Base-by-base conservation (phyloP, 30 jellyfish, hydroid and myxozoan species). In the Hydra vulgaris region DNA sequence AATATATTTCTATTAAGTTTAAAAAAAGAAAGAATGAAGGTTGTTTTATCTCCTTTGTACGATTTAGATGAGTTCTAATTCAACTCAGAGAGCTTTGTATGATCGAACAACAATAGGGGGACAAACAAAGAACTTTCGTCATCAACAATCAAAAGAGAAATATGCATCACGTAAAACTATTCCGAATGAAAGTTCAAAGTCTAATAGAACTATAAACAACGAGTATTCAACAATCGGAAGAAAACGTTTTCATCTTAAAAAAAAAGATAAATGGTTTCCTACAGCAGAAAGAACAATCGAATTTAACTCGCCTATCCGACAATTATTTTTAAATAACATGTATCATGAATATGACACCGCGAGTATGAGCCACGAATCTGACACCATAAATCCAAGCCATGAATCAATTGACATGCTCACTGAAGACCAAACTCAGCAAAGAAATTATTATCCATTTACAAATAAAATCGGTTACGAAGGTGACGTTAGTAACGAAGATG, bases 71-170 rank as follows among this genome's bases (percentile, higher is more conserved):
- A n/a, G n/a, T n/a, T n/a, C n/a, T n/a, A 40, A 40, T 40, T 40
- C 61, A 5, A 40, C 61, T 75, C 83, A 75, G 26, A 70, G 26
- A n/a, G 83, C 83, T 19, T 75, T 75, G 25, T 75, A 75, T 53
- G 83, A 75, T 75, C 83, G 83, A 21, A 70, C 72, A 25, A 75
- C 53, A 0, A 53, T 75, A 40, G 12, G 61, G 5, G 61, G 61
- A 40, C 61, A 12, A 40, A 40, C 61, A 40, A 40, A 40, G 61
- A 40, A 12, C 12, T 40, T 40, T 40, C 61, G 61, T 40, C 61
- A 40, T 40, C 61, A 40, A 40, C 61, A 40, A 40, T 40, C 61
- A 40, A 12, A 40, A 5, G 5, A 5, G 12, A 40, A 40, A 40
- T n/a, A n/a, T n/a, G n/a, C n/a, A n/a, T 12, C 61, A 40, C 61